Evolutionary conservation across 2,113 vertebrate species (phyloP), one percentile per base, ranked within the genome.

Genomic region (Paramisgurnus dabryanus): DNA sequence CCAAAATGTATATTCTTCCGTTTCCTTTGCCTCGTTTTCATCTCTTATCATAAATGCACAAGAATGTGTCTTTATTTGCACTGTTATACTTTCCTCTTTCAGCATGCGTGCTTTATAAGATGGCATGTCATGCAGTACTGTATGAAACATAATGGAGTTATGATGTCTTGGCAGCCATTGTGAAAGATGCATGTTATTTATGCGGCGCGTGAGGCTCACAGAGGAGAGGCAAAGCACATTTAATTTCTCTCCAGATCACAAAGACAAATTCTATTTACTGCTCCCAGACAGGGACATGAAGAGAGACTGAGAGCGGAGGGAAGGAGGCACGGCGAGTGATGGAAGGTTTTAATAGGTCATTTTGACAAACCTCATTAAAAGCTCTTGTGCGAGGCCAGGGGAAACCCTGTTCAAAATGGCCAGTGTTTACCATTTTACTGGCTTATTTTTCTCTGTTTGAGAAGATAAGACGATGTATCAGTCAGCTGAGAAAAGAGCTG

Each of bases 191-290:
- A 53, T 43, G 75, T 88, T 86, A 86, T 89, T 90, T 87, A 88
- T 87, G 85, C 80, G 76, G 78, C 81, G 85, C 71, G 74, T 87
- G 65, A 85, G 79, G 80, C 73, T 84, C 80, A 68, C 78, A 60
- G 85, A 85, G 79, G 80, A 82, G 71, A 81, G 71, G 83, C 76
- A 81, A 83, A 81, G 77, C 73, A 83, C 85, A 85, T 90, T 90
- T 91, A 88, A 90, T 91, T 90, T 86, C 84, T 87, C 83, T 72
- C 75, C 84, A 87, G 85, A 91, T 90, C 84, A 88, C 71, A 49
- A 79, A 88, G 88, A 89, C 86, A 86, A 84, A 91, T 90, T 90
- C 87, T 89, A 90, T 90, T 91, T 89, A 85, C 88, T 88, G 77
- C 67, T 17, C 39, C 79, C 67, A 73, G 86, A 88, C 66, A 71